Base-by-base conservation (phyloP, 2,113 vertebrate genomes). In the Dinomys branickii region DNA sequence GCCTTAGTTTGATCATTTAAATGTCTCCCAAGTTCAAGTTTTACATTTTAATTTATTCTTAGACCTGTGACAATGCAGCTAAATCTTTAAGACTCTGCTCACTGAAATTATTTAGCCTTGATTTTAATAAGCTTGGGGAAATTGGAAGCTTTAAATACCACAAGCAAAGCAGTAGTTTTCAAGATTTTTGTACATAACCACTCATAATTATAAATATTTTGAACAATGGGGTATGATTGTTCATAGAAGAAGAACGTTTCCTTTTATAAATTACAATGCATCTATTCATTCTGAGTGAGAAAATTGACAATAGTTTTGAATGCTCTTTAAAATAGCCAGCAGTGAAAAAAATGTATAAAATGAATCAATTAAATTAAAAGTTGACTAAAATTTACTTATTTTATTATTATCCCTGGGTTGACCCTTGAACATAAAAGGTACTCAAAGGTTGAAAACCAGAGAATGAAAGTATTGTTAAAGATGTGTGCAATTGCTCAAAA, bases 1-100 rank as follows among this genome's bases (percentile, higher is more conserved):
- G 28, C 80, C 98, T 96, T 85, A 94, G 90, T 97, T 82, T 97
- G 93, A 97, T 97, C 17, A 38, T 96, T 98, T 97, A 97, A 96
- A 95, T 86, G 20, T 96, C 94, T 96, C 63, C 35, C 5, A 97
- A 96, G 63, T 97, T 98, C 95, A 85, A 91, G 67, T 69, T 95
- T 96, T 96, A 90, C 38, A 78, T 98, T 97, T 97, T 94, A 97
- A 97, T 97, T 98, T 97, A 94, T 98, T 97, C 85, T 92, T 95
- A 97, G 24, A 8, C 90, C 95, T 33, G 28, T 78, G 73, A 96
- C 56, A 97, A 97, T 96, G 41, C 67, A 97, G 85, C 44, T 95
- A 98, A 97, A 97, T 98, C 47, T 98, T 96, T 94, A 90, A 89
- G 91, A 97, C 65, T 97, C 97, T 98, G n/a, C 24, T 97, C 92